Conservation (phyloP, 2,113 vertebrate species). For the Brienomyrus longianalis region DNA sequence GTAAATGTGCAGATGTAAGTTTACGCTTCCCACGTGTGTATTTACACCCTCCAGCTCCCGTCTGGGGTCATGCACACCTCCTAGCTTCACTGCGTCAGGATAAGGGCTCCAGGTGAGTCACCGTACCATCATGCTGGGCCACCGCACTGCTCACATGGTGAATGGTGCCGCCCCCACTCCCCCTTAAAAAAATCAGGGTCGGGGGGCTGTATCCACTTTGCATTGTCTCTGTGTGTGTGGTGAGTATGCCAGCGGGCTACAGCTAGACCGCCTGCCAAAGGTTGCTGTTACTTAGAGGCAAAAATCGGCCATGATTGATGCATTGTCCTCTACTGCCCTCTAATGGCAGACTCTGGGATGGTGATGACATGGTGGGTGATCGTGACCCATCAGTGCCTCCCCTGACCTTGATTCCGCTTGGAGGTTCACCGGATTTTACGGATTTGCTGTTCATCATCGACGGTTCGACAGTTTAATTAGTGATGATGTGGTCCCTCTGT, state of each 20-base stretch:
- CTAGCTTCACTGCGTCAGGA: background rate
- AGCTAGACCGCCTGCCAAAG: background rate
- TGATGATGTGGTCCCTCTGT: background rate
- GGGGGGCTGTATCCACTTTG: background rate
- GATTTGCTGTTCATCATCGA: background rate
- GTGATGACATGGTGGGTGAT: background rate
- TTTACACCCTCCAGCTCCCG: background rate
- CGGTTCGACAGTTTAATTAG: background rate
- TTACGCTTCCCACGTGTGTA: background rate
- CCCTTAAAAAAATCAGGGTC: background rate
- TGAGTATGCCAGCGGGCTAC: background rate
- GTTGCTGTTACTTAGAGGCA: background rate
- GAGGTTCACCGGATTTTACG: background rate
- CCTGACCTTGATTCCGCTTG: background rate
- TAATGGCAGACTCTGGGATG: conserved; percentile 62
- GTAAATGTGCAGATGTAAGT: background rate
- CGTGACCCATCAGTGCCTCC: background rate
- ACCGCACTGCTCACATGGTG: background rate
- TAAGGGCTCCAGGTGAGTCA: background rate
- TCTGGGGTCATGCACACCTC: background rate
- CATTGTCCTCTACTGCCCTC: conserved; percentile 98
- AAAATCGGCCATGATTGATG: conserved; percentile 71
- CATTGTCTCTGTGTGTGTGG: conserved; percentile 18
- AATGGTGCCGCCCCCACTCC: background rate
- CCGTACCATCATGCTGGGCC: background rate